Percentiles rank a stretch among this genome's conserved stretches.
Evolutionary conservation across 2,888 invertebrate genomes (phyloP).

Genomic region (Ctena decussata): DNA sequence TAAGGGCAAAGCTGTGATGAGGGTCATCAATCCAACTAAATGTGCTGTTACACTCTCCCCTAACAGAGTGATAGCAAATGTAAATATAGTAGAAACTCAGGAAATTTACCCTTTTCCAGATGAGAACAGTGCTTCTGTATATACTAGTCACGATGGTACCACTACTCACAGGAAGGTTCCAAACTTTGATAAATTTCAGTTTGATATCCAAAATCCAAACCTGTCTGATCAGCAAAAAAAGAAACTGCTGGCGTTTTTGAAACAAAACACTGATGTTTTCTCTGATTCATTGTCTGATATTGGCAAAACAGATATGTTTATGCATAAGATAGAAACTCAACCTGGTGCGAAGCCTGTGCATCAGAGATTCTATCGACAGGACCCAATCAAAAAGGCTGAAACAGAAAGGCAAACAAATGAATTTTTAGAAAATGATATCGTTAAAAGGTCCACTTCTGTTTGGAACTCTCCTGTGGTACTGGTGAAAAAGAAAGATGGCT

Average conservation of each 20-base stretch:
- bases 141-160: not conserved
- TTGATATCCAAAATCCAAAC: constrained; percentile 25
- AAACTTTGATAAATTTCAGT: not conserved
- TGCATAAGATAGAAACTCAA: constrained; percentile 44
- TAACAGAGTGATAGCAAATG: not conserved
- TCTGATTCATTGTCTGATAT: constrained; percentile 2
- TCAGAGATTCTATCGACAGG: constrained; percentile 3
- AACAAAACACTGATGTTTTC: constrained; percentile 39
- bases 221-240: constrained; percentile 28
- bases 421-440: not conserved
- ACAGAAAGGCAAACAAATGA: constrained; percentile 20
- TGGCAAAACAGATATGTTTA: not conserved
- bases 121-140: not conserved
- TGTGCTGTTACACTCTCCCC: not conserved
- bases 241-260: constrained; percentile 14
- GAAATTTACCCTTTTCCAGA: not conserved
- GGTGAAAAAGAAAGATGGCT: constrained; percentile 53
- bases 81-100: not conserved
- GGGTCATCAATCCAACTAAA: constrained; percentile 22
- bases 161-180: not conserved
- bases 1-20: constrained; percentile 19
- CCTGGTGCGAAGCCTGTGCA: constrained; percentile 38
- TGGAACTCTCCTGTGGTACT: constrained; percentile 52
- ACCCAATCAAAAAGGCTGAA: constrained; percentile 17
- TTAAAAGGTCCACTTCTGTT: not conserved